Evolutionary conservation across 2,797 vertebrate species (phyloP).

Genomic region (Anomalospiza imberbis): DNA sequence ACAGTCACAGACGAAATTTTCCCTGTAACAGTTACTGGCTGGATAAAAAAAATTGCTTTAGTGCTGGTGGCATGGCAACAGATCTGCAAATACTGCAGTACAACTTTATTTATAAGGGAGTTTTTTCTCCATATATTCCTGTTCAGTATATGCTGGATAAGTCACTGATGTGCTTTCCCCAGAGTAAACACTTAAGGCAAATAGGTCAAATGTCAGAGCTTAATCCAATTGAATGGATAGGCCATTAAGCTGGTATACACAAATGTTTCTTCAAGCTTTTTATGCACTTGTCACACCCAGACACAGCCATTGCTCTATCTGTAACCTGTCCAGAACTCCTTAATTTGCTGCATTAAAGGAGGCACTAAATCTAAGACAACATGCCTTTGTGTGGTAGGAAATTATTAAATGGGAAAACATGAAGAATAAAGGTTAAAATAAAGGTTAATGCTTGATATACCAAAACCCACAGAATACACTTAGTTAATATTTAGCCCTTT

Average conservation of each 20-base stretch:
- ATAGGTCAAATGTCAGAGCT: neutral
- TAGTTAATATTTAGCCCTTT: neutral
- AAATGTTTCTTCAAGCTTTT: neutral
- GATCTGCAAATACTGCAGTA: neutral
- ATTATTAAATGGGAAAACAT: neutral
- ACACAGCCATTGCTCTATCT: neutral
- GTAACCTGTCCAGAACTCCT: neutral
- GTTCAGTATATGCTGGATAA: neutral
- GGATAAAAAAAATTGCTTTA: neutral
- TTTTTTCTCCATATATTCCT: neutral
- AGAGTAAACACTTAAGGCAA: neutral
- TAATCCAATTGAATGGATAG: neutral
- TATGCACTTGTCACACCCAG: neutral
- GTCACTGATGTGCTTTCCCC: neutral
- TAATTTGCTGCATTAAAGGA: neutral
- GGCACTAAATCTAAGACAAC: neutral
- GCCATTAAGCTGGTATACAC: neutral
- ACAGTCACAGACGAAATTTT: neutral
- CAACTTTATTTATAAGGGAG: neutral
- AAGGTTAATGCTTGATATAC: neutral
- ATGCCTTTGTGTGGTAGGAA: neutral
- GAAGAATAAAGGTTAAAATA: neutral
- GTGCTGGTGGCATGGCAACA: constrained; percentile 14
- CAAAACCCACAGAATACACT: neutral
- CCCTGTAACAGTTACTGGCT: neutral